Evolutionary conservation across 2,888 invertebrate species (phyloP), one percentile per base, ranked within the genome.

Genomic region (Tanypteryx hageni): DNA sequence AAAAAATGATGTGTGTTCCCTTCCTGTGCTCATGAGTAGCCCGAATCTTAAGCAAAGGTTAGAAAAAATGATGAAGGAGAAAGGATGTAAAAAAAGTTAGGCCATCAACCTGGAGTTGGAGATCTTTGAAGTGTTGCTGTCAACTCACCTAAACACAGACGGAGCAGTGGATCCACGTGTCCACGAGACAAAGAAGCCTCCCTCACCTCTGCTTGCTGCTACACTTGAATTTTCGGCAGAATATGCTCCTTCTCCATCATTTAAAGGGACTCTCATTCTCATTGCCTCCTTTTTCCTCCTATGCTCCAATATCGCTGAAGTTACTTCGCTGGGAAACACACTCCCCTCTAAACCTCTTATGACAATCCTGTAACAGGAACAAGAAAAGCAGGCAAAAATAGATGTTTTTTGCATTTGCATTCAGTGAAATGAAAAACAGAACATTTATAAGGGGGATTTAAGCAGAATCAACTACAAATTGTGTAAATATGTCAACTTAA

Each of bases 271-370:
- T 44, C 89, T 31, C 4, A 64, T 5, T 44, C 61, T 27, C 89
- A 89, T 44, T 1, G 64, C 31, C n/a, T 89, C 68, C 44, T 89
- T 56, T 18, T 64, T 58, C 14, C 92, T 93, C 92, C 93, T 93
- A 85, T 94, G 93, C 68, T 97, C 96, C 93, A 97, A 95, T 93
- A 97, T 95, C 22, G 97, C 97, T 94, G 96, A 96, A 89, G 97
- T 96, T 94, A 98, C 96, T 94, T 98, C 97, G 94, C 97, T 97
- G 91, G 98, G 98, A 93, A 96, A 96, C 92, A 97, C 94, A 2
- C 97, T 96, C 93, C 97, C 97, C 94, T 96, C 97, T 93, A 97
- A 94, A 93, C 97, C 97, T 94, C 97, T 97, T 94, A 97, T 96
- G 93, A 97, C 95, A 94, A 98, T 95, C 94, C 98, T 98, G 94